Base-by-base conservation (phyloP, 2,797 vertebrate species). In the Oreonectes daqikongensis region DNA sequence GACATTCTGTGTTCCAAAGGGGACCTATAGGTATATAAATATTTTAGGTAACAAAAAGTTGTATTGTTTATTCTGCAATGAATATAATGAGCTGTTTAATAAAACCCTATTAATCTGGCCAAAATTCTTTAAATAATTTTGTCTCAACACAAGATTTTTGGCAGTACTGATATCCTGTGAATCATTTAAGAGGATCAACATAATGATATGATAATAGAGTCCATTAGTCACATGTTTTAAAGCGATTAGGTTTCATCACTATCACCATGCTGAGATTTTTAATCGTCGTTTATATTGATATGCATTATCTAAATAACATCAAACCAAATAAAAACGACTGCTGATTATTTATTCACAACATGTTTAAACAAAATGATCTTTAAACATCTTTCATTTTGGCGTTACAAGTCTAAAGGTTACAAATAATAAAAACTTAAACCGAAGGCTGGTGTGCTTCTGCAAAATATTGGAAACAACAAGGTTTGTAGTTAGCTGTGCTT, bases 201-300 rank as follows among this genome's bases (percentile, higher is more conserved):
- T 48, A 48, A 72, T 61, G n/a, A 32, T 61, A 28, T 60, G 40
- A 60, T 60, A 48, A 72, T 22, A 5, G 7, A 61, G 3, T 46
- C 40, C 26, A 72, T 32, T 48, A 72, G 26, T 60, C 40, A 42
- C 24, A 0, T 28, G 17, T 61, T 71, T 32, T 59, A n/a, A 59
- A 71, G 9, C n/a, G 5, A 55, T 70, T 32, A 26, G n/a, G 69
- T 60, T 1, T 46, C 57, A 40, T 59, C 20, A 22, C 38, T 18
- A 11, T 53, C 40, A 50, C 4, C 28, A 61, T 3, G 26, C 20
- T 61, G 8, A 22, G 20, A 48, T 50, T 0, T 22, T 22, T 60
- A 11, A 60, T 48, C 48, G 5, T 46, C 38, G 9, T 30, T 35
- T 35, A 61, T 32, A 61, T 35, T 30, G 14, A 61, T 20, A 20